phyloP scores from a whole-genome alignment of 2,888 invertebrate species.

The Drosophila yooni region DNA sequence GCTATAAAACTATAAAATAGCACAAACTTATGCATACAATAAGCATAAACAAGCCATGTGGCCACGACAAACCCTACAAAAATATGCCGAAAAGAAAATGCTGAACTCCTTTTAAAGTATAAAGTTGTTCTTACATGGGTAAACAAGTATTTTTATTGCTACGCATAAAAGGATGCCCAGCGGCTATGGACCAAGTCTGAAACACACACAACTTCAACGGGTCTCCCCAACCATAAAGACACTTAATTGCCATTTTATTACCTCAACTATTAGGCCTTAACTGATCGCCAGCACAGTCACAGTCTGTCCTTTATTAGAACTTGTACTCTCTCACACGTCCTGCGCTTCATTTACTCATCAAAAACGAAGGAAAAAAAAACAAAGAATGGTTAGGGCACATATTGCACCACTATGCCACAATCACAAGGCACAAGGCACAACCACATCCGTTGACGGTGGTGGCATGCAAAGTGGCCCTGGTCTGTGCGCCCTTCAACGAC shows the following conservation, averaged over 20 bases:
- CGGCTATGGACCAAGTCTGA: slow-evolving; percentile 53
- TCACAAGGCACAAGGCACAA: slow-evolving; percentile 8
- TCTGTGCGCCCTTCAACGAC: slow-evolving; percentile 61
- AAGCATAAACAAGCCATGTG: slow-evolving; percentile 64
- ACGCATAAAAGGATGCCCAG: slow-evolving; percentile 73
- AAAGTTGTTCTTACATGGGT: slow-evolving; percentile 78
- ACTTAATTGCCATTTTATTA: slow-evolving; percentile 81
- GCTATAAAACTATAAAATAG: slow-evolving; percentile 73
- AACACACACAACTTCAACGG: slow-evolving; percentile 7
- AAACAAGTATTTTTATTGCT: slow-evolving; percentile 79
- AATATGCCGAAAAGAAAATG: slow-evolving; percentile 34
- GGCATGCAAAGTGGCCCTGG: slow-evolving; percentile 68
- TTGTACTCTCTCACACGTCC: slow-evolving; percentile 14
- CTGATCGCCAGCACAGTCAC: slow-evolving; percentile 8
- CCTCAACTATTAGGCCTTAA: slow-evolving; percentile 70
- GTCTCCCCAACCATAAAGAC: slow-evolving; percentile 61
- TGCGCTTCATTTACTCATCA: slow-evolving; percentile 67
- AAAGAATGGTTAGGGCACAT: slow-evolving; percentile 35
- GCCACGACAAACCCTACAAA: slow-evolving; percentile 44
- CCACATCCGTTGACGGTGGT: slow-evolving; percentile 28
- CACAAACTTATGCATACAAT: slow-evolving; percentile 73
- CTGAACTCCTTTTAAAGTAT: slow-evolving; percentile 31
- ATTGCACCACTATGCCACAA: slow-evolving; percentile 50
- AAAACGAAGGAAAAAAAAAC: neutral
- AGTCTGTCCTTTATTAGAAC: slow-evolving; percentile 64